phyloP scores from a whole-genome alignment of 2,888 invertebrate genomes.

The Drosophila nr. fundita region DNA sequence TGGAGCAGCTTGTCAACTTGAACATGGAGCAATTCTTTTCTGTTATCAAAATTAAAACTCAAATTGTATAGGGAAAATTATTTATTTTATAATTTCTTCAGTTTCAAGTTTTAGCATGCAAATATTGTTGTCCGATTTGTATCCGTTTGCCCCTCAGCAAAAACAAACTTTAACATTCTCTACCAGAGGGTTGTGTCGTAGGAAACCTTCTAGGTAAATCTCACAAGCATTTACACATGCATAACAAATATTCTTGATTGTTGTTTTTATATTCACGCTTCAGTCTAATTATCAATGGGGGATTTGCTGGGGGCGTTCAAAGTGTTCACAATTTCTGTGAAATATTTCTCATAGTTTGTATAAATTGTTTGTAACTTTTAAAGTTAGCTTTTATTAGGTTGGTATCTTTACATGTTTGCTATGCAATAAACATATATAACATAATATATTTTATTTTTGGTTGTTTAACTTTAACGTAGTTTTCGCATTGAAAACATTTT shows the following conservation, averaged over 20 bases:
- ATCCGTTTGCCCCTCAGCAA: slow-evolving; percentile 14
- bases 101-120: slow-evolving; percentile 23
- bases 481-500: slow-evolving; percentile 61
- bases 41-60: neutral
- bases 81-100: slow-evolving; percentile 39
- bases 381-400: slow-evolving; percentile 63
- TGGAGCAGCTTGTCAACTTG: too few relatives aligned
- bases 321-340: slow-evolving; percentile 10
- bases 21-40: too few relatives aligned
- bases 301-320: slow-evolving; percentile 12
- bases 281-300: slow-evolving; percentile 59
- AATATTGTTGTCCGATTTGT: slow-evolving; percentile 23
- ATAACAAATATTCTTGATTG: slow-evolving; percentile 14
- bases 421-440: slow-evolving; percentile 74
- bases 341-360: slow-evolving; percentile 24
- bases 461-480: slow-evolving; percentile 49
- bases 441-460: slow-evolving; percentile 38
- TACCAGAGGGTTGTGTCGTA: slow-evolving; percentile 15
- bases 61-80: slow-evolving; percentile 33
- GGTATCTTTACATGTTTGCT: slow-evolving; percentile 68
- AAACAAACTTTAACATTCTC: slow-evolving; percentile 38
- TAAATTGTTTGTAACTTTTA: slow-evolving; percentile 73
- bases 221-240: slow-evolving; percentile 12
- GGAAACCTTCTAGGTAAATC: slow-evolving; percentile 17
- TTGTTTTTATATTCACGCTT: slow-evolving; percentile 52